Evolutionary conservation across 1,140 invertebrate species (phyloP).

Genomic region (Rhyzopertha dominica): DNA sequence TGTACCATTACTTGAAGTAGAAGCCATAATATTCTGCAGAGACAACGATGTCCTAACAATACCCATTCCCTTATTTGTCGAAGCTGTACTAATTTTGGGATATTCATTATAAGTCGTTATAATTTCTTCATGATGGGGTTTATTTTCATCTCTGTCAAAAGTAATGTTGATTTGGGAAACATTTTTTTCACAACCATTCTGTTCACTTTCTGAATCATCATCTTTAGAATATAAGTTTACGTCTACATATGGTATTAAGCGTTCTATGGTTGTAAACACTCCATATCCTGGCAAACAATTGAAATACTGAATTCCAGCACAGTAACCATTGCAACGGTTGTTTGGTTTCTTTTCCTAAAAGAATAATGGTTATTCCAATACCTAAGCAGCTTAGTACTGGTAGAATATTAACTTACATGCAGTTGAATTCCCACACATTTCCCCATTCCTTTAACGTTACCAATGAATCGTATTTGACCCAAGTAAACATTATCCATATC

Average conservation of each 20-base stretch:
- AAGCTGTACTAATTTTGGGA: conserved; percentile 16
- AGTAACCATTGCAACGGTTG: conserved; percentile 36
- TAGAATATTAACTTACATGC: conserved; percentile 45
- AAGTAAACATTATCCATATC: conserved; percentile 38
- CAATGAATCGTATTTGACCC: conserved; percentile 51
- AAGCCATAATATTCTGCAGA: conserved; percentile 37
- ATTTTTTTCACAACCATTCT: conserved; percentile 30
- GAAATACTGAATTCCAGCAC: conserved; percentile 40
- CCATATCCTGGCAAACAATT: conserved; percentile 36
- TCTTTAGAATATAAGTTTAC: not conserved
- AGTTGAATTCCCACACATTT: conserved; percentile 55
- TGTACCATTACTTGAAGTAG: conserved; percentile 17
- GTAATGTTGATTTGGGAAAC: conserved; percentile 15
- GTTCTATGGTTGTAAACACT: conserved; percentile 40
- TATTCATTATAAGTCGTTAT: conserved; percentile 34
- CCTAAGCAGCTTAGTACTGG: conserved; percentile 11
- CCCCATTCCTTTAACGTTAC: conserved; percentile 49
- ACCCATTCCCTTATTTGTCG: conserved; percentile 20
- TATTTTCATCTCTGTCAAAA: conserved; percentile 11
- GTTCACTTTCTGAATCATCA: conserved; percentile 9
- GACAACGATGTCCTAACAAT: conserved; percentile 35
- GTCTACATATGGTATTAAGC: conserved; percentile 23
- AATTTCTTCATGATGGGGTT: conserved; percentile 31
- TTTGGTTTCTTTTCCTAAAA: conserved; percentile 40
- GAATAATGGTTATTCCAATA: conserved; percentile 15